A percentile compares a stretch with the other conserved stretches of the same genome.
Conservation (phyloP, 2,888 invertebrate species). For the Molorchus minor region DNA sequence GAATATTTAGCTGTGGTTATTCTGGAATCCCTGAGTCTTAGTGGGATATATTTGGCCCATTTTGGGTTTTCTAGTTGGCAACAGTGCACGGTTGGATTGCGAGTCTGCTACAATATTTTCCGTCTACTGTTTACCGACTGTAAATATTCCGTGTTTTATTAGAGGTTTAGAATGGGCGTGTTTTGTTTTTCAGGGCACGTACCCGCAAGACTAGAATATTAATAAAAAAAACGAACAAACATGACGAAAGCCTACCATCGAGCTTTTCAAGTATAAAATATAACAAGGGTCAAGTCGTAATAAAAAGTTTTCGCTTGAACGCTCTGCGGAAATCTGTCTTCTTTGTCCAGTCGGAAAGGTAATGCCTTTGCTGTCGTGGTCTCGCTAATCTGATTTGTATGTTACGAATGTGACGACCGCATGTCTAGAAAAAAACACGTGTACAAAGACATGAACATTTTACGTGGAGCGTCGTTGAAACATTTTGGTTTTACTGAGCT, state of each 20-base stretch:
- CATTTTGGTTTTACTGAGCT: too few relatives aligned
- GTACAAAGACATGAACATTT: too few relatives aligned
- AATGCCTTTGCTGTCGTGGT: conserved; percentile 11
- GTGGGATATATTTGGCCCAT: conserved; percentile 16
- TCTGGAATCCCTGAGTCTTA: conserved; percentile 29
- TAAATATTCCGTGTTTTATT: conserved; percentile 24
- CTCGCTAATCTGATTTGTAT: background rate
- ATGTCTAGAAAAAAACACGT: background rate
- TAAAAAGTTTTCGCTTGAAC: conserved; percentile 20
- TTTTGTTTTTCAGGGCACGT: conserved; percentile 23
- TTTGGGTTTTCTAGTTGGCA: too few relatives aligned
- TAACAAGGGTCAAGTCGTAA: conserved; percentile 26
- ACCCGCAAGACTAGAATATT: conserved; percentile 22
- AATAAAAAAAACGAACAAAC: conserved; percentile 21
- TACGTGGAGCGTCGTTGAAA: too few relatives aligned
- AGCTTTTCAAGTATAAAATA: conserved; percentile 21
- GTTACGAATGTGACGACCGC: background rate
- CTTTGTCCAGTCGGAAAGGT: conserved; percentile 12
- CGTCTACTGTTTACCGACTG: too few relatives aligned
- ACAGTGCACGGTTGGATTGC: too few relatives aligned
- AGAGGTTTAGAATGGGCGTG: conserved; percentile 25
- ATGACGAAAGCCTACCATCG: conserved; percentile 18
- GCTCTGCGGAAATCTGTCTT: conserved; percentile 10
- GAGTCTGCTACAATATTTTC: too few relatives aligned
- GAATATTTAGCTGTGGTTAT: too few relatives aligned